Base-by-base conservation (phyloP, 92 coral and sea anemone genomes). In the Umimayanthus chanpuru region DNA sequence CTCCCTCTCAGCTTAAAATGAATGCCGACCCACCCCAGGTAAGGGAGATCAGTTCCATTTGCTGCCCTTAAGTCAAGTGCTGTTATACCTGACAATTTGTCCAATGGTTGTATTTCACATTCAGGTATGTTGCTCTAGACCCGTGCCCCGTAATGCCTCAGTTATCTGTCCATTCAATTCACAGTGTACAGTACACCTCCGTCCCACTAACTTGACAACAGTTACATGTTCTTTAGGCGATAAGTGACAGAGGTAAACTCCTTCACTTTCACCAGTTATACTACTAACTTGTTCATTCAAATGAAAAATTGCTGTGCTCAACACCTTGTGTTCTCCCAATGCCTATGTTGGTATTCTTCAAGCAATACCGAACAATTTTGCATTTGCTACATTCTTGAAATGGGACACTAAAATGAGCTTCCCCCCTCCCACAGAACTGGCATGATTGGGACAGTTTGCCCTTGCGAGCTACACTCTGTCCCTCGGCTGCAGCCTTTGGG, bases 321-420 rank as follows among this genome's bases (percentile, higher is more conserved):
- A 80, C 7, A 47, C 76, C 64, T 83, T 93, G 81, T 92, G 92
- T 49, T 90, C 36, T 81, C 9, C 75, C 85, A 81, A 7, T 92
- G 95, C 82, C 76, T 86, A 28, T 76, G 74, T 82, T 94, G 95
- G 73, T 94, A 92, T 83, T 15, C 66, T 75, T 77, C 6, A 94
- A 90, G 73, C 97, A 92, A 80, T 94, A 94, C 53, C 85, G 85
- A 9, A 92, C 93, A 85, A 88, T 89, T 73, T 92, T 86, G 65
- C 92, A 90, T 65, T 86, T 49, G 43, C 92, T 91, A 61, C 94
- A 92, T 53, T 89, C 89, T 72, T 89, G 55, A 11, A 91, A 88
- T 29, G 65, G 36, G 68, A 26, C 9, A 61, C 26, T 61, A 21
- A 61, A 20, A 20, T 61, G 25, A 61, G 25, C 26, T 20, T 92